phyloP scores from a whole-genome alignment of 2,797 vertebrate species.

The Lagorchestes hirsutus region DNA sequence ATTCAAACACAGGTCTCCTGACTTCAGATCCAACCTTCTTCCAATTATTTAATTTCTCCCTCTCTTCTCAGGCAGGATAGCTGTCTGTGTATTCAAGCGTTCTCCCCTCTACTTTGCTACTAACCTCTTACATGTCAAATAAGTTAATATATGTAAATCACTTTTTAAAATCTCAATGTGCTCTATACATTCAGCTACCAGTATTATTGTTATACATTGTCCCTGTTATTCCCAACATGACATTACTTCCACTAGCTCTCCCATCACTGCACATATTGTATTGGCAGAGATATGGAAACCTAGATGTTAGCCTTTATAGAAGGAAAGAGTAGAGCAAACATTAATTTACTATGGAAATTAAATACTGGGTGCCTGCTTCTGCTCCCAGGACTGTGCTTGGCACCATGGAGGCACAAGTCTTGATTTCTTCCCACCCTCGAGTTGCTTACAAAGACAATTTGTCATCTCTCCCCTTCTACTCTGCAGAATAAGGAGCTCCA shows the following conservation, averaged over 20 bases:
- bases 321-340: background rate
- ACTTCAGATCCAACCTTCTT: background rate
- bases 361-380: background rate
- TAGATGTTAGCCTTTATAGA: too few relatives aligned
- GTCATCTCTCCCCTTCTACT: background rate
- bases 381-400: background rate
- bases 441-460: background rate
- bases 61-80: background rate
- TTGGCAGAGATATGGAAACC: background rate
- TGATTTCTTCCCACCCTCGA: background rate
- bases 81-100: background rate
- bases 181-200: background rate
- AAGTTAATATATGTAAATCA: background rate
- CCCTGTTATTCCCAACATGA: background rate
- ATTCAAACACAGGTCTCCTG: background rate
- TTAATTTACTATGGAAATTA: background rate
- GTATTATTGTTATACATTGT: background rate
- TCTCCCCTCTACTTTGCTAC: background rate
- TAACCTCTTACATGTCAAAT: background rate
- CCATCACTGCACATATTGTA: background rate
- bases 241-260: background rate
- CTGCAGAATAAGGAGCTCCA: background rate
- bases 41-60: background rate
- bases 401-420: background rate
- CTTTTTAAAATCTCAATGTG: background rate